Conservation (phyloP, 2,113 vertebrate species). For the Coptodon bakossiorum region DNA sequence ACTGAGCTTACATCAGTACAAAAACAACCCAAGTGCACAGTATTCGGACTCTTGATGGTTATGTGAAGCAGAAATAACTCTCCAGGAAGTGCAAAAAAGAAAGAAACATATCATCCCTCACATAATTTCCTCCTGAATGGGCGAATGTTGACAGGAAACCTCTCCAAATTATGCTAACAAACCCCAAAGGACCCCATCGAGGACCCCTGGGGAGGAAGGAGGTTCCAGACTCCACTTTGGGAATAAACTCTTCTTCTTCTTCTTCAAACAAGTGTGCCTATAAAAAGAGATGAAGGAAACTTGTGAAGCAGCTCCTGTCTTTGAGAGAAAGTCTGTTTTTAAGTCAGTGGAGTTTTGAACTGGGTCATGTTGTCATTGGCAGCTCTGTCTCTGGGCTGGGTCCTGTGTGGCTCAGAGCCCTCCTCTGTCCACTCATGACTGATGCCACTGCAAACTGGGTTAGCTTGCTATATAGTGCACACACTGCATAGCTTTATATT, state of each 20-base stretch:
- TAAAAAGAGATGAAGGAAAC: slow-evolving; percentile 4
- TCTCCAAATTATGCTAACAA: neutral
- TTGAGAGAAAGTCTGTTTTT: slow-evolving; percentile 10
- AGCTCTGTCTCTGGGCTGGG: neutral
- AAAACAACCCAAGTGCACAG: neutral
- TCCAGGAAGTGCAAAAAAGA: neutral
- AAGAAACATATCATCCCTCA: neutral
- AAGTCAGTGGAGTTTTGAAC: slow-evolving; percentile 15
- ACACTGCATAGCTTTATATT: neutral
- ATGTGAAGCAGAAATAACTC: neutral
- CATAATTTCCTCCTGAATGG: neutral
- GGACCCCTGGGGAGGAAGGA: neutral
- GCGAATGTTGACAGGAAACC: neutral
- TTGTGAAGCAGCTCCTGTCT: neutral
- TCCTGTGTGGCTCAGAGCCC: neutral
- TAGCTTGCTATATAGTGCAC: neutral
- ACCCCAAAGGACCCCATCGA: neutral
- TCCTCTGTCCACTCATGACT: slow-evolving; percentile 3
- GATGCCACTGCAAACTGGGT: slow-evolving; percentile 17
- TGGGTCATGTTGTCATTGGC: slow-evolving; percentile 21
- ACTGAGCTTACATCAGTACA: neutral
- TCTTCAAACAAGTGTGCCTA: neutral
- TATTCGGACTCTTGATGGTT: neutral
- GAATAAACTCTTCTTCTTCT: neutral
- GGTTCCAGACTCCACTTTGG: neutral